Evolutionary conservation across 2,888 invertebrate species (phyloP), one percentile per base, ranked within the genome.

Genomic region (Syritta pipiens): DNA sequence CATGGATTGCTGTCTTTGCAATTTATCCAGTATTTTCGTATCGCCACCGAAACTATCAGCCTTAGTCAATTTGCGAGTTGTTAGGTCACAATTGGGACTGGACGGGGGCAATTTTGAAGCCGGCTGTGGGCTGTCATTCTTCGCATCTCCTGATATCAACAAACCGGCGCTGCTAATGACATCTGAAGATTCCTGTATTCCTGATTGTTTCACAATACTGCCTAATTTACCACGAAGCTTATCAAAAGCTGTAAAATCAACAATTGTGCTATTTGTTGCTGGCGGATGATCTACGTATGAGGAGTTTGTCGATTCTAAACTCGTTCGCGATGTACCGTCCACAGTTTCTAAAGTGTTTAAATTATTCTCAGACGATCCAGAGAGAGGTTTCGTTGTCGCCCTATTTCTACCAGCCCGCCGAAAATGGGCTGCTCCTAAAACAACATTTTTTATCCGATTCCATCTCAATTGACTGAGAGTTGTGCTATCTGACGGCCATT

Each of bases 371-470:
- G 85, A 86, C 3, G 88, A 88, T 4, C 84, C 82, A 2, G 87
- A 86, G 0, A 88, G 82, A 0, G 85, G 85, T 81, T 91, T 90
- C 35, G 90, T 87, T 30, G 90, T 89, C 10, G 91, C 90, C 82
- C 91, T 90, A 69, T 91, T 90, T 82, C 90, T 92, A 0, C 95
- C 95, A 5, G 96, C 96, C 82, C 93, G 92, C 7, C 95, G 93
- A 87, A 98, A 97, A 84, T 96, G 91, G 3, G 97, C 96, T 0
- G 97, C 96, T 0, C 97, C 97, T 81, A 96, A 90, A 14, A 98
- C 94, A 0, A 97, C 97, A 86, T 97, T 96, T 74, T 97, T 93
- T 14, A 99, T 90, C 88, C 97, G 97, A 87, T 95, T 96, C 98
- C 98, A 99, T 84, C 97, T 90, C 12, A 97, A 88, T 85, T 96